Conservation (phyloP, 2,888 invertebrate species). For the Blastobasis adustella region DNA sequence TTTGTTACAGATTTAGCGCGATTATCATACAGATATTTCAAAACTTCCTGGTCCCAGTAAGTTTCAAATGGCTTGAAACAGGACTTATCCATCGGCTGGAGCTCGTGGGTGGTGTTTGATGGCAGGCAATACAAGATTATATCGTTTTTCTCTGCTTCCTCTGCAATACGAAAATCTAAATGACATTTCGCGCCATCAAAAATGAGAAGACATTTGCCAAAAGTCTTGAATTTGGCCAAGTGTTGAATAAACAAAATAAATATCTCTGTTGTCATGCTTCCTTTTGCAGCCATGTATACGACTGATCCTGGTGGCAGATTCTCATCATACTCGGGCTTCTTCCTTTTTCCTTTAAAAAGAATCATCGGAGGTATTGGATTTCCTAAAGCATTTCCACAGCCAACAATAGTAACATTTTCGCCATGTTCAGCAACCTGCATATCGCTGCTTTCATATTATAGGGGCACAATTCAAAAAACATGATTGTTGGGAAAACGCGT, state of each 20-base stretch:
- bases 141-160: constrained; percentile 12
- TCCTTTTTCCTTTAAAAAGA: constrained; percentile 5
- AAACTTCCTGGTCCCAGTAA: background rate
- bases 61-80: constrained; percentile 2
- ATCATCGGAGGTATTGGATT: constrained; percentile 4
- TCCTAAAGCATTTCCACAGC: constrained; percentile 2
- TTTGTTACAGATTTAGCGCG: background rate
- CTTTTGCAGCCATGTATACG: constrained; percentile 15
- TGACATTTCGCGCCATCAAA: constrained; percentile 14
- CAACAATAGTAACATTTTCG: constrained; percentile 5
- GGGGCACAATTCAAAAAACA: too few relatives aligned
- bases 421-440: constrained; percentile 4
- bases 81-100: constrained; percentile 15
- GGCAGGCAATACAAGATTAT: constrained; percentile 12
- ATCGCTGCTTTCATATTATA: too few relatives aligned
- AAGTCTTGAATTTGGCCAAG: constrained; percentile 8
- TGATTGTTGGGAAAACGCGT: too few relatives aligned
- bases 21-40: background rate
- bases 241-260: constrained; percentile 10
- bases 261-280: constrained; percentile 11
- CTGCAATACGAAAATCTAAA: constrained; percentile 7
- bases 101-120: constrained; percentile 12
- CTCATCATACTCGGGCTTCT: constrained; percentile 10
- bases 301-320: constrained; percentile 14
- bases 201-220: constrained; percentile 11